These are phyloP conservation scores for Hypomecis punctinalis DNA, from an alignment of 2,888 invertebrate genomes.

Conservation along the genomic window DNA sequence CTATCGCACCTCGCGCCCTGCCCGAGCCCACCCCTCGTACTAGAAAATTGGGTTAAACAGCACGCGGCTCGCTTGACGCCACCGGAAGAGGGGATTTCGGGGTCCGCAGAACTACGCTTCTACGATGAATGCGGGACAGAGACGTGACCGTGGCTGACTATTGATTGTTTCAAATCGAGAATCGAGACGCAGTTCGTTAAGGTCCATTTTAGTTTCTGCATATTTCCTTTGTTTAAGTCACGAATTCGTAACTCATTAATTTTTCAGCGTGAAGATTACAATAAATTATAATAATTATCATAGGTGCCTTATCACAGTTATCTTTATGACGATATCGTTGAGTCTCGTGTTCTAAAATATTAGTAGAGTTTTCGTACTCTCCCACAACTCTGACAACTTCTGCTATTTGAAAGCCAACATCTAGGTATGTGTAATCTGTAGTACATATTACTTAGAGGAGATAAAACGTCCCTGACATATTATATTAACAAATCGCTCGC, in stretches of 20 bases:
- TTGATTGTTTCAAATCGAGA: slow-evolving; percentile 74
- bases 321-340: slow-evolving; percentile 1
- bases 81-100: slow-evolving; percentile 80
- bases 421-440: slow-evolving; percentile 3
- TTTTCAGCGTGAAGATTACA: too few relatives aligned
- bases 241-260: too few relatives aligned
- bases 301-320: slow-evolving; percentile 1
- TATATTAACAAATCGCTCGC: slow-evolving; percentile 10
- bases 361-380: not conserved
- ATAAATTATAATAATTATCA: not conserved
- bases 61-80: slow-evolving; percentile 70
- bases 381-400: not conserved
- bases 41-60: slow-evolving; percentile 84
- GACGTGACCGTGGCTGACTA: slow-evolving; percentile 82
- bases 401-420: slow-evolving; percentile 1
- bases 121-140: slow-evolving; percentile 80
- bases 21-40: slow-evolving; percentile 67
- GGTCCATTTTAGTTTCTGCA: slow-evolving; percentile 1
- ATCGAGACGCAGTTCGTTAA: slow-evolving; percentile 21
- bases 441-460: too few relatives aligned
- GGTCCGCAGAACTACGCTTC: slow-evolving; percentile 77
- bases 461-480: too few relatives aligned
- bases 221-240: slow-evolving; percentile 1
- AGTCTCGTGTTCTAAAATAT: not conserved
- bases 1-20: slow-evolving; percentile 66